Evolutionary conservation across 2,797 vertebrate species (phyloP).

Genomic region (Gymnothorax reevesii): DNA sequence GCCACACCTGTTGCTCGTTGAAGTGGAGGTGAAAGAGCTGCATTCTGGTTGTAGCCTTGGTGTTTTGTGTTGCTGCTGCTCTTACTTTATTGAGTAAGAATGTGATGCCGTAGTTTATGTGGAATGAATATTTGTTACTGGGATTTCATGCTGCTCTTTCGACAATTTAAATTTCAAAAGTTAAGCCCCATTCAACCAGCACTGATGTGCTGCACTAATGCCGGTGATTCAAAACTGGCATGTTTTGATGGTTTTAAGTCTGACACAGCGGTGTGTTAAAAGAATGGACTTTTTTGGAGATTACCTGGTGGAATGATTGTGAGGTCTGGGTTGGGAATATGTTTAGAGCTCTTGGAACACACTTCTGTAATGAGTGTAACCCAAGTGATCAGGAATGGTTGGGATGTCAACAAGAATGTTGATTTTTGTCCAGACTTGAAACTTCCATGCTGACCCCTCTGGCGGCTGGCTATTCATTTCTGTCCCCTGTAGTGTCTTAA

Average conservation of each 20-base stretch:
- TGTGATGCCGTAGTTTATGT: too few relatives aligned
- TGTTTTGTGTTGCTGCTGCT: too few relatives aligned
- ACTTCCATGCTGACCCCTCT: neutral
- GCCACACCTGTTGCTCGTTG: too few relatives aligned
- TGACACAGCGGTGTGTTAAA: neutral
- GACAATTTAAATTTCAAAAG: neutral
- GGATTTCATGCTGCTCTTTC: neutral
- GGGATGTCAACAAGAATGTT: neutral
- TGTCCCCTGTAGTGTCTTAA: neutral
- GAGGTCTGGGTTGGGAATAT: neutral
- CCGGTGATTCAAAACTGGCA: neutral
- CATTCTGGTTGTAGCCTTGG: too few relatives aligned
- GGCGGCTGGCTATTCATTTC: neutral
- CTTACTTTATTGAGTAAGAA: too few relatives aligned
- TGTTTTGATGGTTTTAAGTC: neutral
- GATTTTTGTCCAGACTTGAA: neutral
- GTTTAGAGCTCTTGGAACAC: neutral
- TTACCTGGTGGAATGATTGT: neutral
- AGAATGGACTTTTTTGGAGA: neutral
- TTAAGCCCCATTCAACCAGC: neutral
- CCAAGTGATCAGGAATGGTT: neutral
- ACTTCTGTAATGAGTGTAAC: neutral
- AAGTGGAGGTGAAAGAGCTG: too few relatives aligned
- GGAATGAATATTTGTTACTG: too few relatives aligned
- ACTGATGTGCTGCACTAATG: neutral